Evolutionary conservation across 2,113 vertebrate genomes (phyloP).

Genomic region (Picathartes gymnocephalus): DNA sequence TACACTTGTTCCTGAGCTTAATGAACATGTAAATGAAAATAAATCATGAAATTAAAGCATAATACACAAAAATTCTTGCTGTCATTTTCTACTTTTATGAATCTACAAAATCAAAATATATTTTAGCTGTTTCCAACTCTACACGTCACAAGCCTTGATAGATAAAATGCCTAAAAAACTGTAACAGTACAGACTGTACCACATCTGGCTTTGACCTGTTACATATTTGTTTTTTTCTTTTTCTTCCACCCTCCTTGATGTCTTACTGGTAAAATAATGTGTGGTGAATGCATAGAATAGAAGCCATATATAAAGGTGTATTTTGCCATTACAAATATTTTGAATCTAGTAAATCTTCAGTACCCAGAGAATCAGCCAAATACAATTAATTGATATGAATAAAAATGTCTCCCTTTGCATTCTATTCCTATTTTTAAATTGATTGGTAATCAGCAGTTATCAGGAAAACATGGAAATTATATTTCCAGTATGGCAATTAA

Average conservation of each 20-base stretch:
- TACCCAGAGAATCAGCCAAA: neutral
- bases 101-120: neutral
- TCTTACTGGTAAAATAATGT: neutral
- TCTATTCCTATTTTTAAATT: neutral
- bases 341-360: neutral
- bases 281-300: neutral
- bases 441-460: neutral
- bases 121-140: neutral
- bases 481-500: neutral
- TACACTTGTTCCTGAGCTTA: neutral
- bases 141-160: neutral
- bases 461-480: neutral
- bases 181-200: neutral
- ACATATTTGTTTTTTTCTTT: rapidly evolving
- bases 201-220: neutral
- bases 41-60: neutral
- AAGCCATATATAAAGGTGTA: neutral
- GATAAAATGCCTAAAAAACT: neutral
- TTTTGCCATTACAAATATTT: neutral
- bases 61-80: neutral
- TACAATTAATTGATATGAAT: neutral
- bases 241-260: neutral
- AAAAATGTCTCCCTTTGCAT: neutral
- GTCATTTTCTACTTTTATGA: neutral
- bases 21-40: neutral